A percentile compares a stretch with the other conserved stretches of the same genome.
phyloP scores from a whole-genome alignment of 2,888 invertebrate genomes.

The Pyrrhia umbra region DNA sequence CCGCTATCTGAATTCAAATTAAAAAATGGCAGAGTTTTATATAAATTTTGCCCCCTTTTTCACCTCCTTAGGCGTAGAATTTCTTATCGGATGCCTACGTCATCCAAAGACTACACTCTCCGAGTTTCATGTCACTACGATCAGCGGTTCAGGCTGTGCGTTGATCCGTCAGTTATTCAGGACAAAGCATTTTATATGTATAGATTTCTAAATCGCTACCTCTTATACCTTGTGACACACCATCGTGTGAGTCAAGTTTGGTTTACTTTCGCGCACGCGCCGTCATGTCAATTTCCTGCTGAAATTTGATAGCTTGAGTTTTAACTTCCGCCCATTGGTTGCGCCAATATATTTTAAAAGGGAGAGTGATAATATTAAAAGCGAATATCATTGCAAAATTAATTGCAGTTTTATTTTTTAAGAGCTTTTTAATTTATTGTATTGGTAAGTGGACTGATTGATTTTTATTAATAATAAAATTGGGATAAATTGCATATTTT shows the following conservation, averaged over 20 bases:
- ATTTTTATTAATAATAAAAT: not conserved
- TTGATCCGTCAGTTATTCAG: no score
- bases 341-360: constrained; percentile 50
- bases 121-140: no score
- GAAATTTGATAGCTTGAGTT: constrained; percentile 71
- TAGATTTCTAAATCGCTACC: constrained; percentile 25
- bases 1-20: no score
- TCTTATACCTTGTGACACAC: constrained; percentile 3
- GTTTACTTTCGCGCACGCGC: constrained; percentile 79
- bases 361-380: constrained; percentile 39
- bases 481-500: no score
- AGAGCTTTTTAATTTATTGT: not conserved
- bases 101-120: no score
- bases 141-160: no score
- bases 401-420: constrained; percentile 5
- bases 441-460: not conserved
- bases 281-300: constrained; percentile 76
- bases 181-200: no score
- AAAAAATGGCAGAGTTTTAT: no score
- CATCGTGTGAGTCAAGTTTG: constrained; percentile 68
- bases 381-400: not conserved
- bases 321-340: constrained; percentile 55
- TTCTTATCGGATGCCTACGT: no score
- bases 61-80: no score
- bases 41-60: no score